Evolutionary conservation across 1,140 invertebrate species (phyloP), one percentile per base, ranked within the genome.

Genomic region (Adelges cooleyi): DNA sequence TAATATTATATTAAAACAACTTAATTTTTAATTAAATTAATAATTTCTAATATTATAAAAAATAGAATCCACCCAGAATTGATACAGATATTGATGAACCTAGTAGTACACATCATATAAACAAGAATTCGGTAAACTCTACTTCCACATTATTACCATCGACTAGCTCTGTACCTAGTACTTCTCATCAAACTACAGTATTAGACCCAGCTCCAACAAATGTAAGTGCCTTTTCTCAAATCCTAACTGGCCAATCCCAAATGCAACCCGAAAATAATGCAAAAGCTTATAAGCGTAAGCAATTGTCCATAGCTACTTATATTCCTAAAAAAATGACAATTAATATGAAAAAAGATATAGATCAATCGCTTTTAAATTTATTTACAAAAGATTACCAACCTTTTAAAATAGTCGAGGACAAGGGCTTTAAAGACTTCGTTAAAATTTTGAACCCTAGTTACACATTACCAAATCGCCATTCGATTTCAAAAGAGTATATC

Each of bases 371-470:
- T 18, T 20, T 51, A 2, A 51, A 51, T 29, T 27, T 51, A 20
- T 51, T 51, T 51, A 29, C 33, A 3, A 29, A 33, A 23, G 56
- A 65, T 29, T 17, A 46, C n/a, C 56, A 65, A n/a, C 42, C 56
- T 42, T 65, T 44, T 65, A 44, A n/a, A 18, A 20, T 65, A 18
- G 56, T 65, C 8, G 25, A 42, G 25, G 56, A 65, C n/a, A 29
- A 20, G 25, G 25, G 56, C 9, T 48, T 65, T 48, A 65, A 44
- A 65, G 23, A 65, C 15, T 65, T 65, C 46, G 56, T 65, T 5
- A 65, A 46, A 9, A 27, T 48, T 42, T 29, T 65, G 20, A 46
- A 65, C 17, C 42, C 42, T 27, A 18, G 13, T n/a, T 48, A 62
- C 25, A 48, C 22, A 13, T n/a, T 46, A 23, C 56, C 56, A n/a